These are phyloP conservation scores for Saguinus midas DNA, from an alignment of 2,113 vertebrate species.

Conservation along the genomic window DNA sequence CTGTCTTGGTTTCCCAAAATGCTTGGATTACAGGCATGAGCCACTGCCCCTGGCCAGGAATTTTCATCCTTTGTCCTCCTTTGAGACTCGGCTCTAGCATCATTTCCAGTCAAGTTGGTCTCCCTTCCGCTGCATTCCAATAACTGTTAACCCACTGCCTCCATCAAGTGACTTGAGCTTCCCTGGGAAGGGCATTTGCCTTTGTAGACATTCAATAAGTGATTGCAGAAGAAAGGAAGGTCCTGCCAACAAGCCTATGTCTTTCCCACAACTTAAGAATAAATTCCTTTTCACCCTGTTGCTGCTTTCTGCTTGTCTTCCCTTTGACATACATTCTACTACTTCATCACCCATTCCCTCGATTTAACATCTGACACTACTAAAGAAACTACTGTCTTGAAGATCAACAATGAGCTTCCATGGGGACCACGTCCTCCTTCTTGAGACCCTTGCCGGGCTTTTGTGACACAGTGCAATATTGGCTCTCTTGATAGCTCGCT, in stretches of 20 bases:
- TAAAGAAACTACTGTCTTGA: neutral
- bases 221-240: neutral
- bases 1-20: too few species aligned
- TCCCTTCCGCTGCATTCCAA: neutral
- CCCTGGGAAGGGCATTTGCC: neutral
- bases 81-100: neutral
- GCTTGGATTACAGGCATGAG: too few species aligned
- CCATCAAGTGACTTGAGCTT: neutral
- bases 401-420: neutral
- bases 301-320: slow-evolving; percentile 1
- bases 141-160: neutral
- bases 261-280: neutral
- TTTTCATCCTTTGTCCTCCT: neutral
- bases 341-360: neutral
- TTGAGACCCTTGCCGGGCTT: neutral
- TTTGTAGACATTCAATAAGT: neutral
- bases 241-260: neutral
- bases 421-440: neutral
- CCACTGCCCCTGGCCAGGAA: neutral
- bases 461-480: neutral
- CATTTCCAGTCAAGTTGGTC: neutral
- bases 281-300: neutral
- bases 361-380: neutral
- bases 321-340: neutral
- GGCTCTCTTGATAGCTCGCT: neutral